phyloP scores from a whole-genome alignment of 2,888 invertebrate species.

The Muschampia plurimacula region DNA sequence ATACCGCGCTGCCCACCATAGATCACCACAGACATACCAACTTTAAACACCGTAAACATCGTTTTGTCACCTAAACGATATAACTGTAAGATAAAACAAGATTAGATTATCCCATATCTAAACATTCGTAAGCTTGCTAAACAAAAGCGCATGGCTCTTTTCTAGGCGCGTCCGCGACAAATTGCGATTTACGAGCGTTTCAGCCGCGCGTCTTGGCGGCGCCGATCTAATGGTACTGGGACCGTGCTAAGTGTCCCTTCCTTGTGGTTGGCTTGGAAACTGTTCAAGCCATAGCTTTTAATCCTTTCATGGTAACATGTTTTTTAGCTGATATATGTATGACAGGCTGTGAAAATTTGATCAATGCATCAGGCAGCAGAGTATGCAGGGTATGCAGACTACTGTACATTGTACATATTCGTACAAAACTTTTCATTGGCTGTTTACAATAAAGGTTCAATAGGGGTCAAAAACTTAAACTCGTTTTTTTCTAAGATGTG shows the following conservation, averaged over 20 bases:
- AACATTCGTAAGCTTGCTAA: not conserved
- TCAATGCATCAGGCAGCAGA: not conserved
- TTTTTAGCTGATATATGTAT: not conserved
- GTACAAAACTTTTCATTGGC: too few relatives aligned
- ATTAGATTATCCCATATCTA: slow-evolving; percentile 14
- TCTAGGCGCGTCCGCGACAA: slow-evolving; percentile 45
- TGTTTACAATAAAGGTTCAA: too few relatives aligned
- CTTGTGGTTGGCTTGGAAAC: slow-evolving; percentile 35
- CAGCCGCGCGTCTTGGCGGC: slow-evolving; percentile 46
- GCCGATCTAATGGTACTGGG: slow-evolving; percentile 39
- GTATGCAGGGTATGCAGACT: not conserved
- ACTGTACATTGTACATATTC: too few relatives aligned
- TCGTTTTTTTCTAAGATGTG: too few relatives aligned
- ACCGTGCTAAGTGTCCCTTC: slow-evolving; percentile 2
- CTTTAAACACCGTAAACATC: too few relatives aligned
- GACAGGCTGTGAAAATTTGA: not conserved
- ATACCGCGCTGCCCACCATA: too few relatives aligned
- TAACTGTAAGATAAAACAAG: not conserved
- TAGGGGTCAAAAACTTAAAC: too few relatives aligned
- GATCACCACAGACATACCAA: too few relatives aligned
- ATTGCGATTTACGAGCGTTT: slow-evolving; percentile 51
- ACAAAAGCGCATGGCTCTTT: slow-evolving; percentile 34
- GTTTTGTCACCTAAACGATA: too few relatives aligned
- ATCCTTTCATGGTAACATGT: not conserved
- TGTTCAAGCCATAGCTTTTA: slow-evolving; percentile 16